Evolutionary conservation across 2,797 vertebrate genomes (phyloP), one percentile per base, ranked within the genome.

Genomic region (Australoheros facetus): DNA sequence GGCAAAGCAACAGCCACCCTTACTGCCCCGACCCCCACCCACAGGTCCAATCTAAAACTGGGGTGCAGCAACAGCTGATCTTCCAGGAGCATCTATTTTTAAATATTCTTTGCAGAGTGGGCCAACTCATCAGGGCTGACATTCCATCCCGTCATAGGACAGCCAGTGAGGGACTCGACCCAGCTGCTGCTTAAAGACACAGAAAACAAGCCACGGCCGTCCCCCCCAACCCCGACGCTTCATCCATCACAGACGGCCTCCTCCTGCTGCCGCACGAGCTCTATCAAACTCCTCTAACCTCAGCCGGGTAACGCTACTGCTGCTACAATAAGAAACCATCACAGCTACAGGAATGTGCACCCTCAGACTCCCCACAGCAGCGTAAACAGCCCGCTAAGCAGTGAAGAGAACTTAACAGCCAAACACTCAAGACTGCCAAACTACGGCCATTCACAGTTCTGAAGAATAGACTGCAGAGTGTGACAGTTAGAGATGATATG

Each of bases 61-160:
- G 92, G 88, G 82, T 83, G 88, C 81, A 90, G 89, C 79, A 94
- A 93, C 95, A 96, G 94, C 94, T 96, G 95, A 93, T 94, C 86
- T 89, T 92, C 88, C 89, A 90, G 85, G 83, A 90, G 73, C 7
- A 75, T 93, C 95, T 96, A 96, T 95, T 95, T 96, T 94, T 96
- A 95, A 94, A 94, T 39, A 90, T 76, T 89, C 90, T 88, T 84
- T 91, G 92, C 90, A 83, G 92, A 93, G 89, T 73, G 59, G 89
- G 90, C 92, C 90, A 88, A 88, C 87, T 94, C 91, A 94, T 92
- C 89, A 93, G 86, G 70, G 69, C 84, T n/a, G 77, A 84, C 91
- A 94, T 93, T 88, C 93, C 91, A 58, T 83, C 84, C 87, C 85
- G 88, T 93, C 91, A 94, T 82, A 79, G 54, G 54, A 55, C 73